Evolutionary conservation across 2,113 vertebrate genomes (phyloP), one percentile per base, ranked within the genome.

Genomic region (Corydoras maculifer): DNA sequence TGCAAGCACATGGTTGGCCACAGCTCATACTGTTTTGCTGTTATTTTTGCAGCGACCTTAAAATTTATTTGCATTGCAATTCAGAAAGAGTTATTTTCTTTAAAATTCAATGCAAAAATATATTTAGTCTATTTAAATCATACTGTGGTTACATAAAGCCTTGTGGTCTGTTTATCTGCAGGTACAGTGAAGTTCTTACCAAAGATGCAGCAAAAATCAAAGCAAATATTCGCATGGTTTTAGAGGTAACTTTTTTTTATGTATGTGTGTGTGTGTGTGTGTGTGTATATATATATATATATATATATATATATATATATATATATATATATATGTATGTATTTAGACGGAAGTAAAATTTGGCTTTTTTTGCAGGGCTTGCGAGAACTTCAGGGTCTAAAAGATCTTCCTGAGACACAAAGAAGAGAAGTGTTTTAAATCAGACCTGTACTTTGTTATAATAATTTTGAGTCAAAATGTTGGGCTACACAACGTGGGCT

Each of bases 121-220:
- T 25, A 25, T 25, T 25, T 25, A 25, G 18, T 25, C 18, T 25
- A 25, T 25, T 25, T 25, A 25, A 25, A 1, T 25, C 2, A 2
- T 25, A 25, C 18, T 1, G 18, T 25, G 18, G 18, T 25, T 25
- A 25, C 18, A 25, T 25, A 25, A 25, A 25, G 18, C 18, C 18
- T 25, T 25, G 18, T 25, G 18, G 2, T 9, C 35, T 69, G 1
- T 15, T 25, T 74, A 7, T 55, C 74, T 80, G 77, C 80, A 96
- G 94, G 71, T 88, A 91, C 76, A 91, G 91, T 3, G 82, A 94
- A 75, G 84, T 78, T 73, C 88, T 95, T 67, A 92, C 88, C 68
- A 93, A 90, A 87, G 93, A 96, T 76, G 90, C 91, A 0, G 88
- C 92, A 54, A 94, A 91, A 82, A 94, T 96, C 72, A 96, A 93